Evolutionary conservation across 2,797 vertebrate genomes (phyloP).

Genomic region (Sebastes flavidus): DNA sequence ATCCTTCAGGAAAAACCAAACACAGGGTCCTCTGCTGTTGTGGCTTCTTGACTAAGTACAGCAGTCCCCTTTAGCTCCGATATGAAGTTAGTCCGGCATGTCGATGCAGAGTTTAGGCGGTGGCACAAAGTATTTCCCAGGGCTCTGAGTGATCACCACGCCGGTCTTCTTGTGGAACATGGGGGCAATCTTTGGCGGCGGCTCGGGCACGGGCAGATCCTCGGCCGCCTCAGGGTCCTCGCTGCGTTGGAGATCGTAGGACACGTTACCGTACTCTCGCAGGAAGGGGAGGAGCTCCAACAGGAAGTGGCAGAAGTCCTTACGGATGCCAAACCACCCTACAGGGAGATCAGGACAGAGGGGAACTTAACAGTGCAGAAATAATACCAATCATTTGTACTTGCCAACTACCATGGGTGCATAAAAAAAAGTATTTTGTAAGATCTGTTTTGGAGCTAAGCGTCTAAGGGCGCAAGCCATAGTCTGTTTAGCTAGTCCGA

Average conservation of each 20-base stretch:
- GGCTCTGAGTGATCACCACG: constrained; percentile 97
- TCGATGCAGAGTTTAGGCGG: constrained; percentile 97
- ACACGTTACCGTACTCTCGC: constrained; percentile 97
- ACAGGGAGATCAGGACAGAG: neutral
- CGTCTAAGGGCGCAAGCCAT: too few relatives aligned
- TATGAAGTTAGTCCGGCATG: constrained; percentile 89
- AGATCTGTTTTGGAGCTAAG: too few relatives aligned
- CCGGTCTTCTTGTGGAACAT: constrained; percentile 97
- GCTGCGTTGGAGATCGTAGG: constrained; percentile 92
- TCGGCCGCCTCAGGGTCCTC: constrained; percentile 92
- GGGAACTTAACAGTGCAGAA: neutral
- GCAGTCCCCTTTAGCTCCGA: neutral
- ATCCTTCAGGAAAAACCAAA: constrained; percentile 24
- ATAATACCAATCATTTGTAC: too few relatives aligned
- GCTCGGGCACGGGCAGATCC: constrained; percentile 89
- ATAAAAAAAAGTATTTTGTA: too few relatives aligned
- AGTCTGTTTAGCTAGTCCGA: too few relatives aligned
- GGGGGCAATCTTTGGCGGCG: constrained; percentile 94
- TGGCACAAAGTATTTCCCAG: constrained; percentile 94
- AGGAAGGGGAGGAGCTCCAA: constrained; percentile 97
- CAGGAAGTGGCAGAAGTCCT: constrained; percentile 98
- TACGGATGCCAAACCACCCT: constrained; percentile 99
- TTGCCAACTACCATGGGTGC: too few relatives aligned
- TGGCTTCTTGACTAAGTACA: neutral
- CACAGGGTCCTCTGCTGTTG: constrained; percentile 20